Evolutionary conservation across 1,140 invertebrate genomes (phyloP), one percentile per base, ranked within the genome.

Genomic region (Zophobas morio): DNA sequence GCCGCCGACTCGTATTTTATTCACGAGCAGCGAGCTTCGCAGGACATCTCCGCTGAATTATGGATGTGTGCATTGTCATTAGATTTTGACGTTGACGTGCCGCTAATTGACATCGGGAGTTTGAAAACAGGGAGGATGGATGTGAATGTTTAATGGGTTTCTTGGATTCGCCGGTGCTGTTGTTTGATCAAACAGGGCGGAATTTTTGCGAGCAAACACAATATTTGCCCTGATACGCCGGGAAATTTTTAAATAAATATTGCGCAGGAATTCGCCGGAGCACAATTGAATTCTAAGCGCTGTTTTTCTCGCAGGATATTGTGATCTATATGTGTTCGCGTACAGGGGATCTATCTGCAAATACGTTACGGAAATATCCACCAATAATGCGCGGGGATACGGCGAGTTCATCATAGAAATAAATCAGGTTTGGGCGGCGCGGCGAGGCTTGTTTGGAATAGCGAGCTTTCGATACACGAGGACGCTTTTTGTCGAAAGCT

Each of bases 211-310:
- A 39, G 39, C 60, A 66, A 66, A 66, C 60, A 66, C 20, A 66
- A 66, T 66, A 66, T 66, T 66, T 66, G 39, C 42, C 37, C 60
- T 40, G 60, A 66, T 66, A 66, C 60, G 33, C 42, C 37, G 60
- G 60, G 32, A 42, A 66, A 47, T 47, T 46, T 42, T 66, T 46
- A 66, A 66, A 66, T 66, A 66, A 66, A 66, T 66, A 66, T 66
- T 66, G 60, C 42, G 37, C 60, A 66, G 42, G 39, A 37, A 66
- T 66, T 66, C 39, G 39, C 6, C 60, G 60, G 33, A 66, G 20
- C 42, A 66, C 60, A 66, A 66, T 66, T 66, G 60, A 66, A 66
- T 66, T 66, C 42, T 66, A 66, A 66, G 42, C 60, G 60, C 37
- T 37, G 60, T 39, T 66, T 5, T 66, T 66, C 42, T 20, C 20